A percentile compares a stretch with the other conserved stretches of the same genome.
These are phyloP conservation scores for Steinernema hermaphroditum DNA, from an alignment of 2,888 invertebrate genomes.

Conservation along the genomic window DNA sequence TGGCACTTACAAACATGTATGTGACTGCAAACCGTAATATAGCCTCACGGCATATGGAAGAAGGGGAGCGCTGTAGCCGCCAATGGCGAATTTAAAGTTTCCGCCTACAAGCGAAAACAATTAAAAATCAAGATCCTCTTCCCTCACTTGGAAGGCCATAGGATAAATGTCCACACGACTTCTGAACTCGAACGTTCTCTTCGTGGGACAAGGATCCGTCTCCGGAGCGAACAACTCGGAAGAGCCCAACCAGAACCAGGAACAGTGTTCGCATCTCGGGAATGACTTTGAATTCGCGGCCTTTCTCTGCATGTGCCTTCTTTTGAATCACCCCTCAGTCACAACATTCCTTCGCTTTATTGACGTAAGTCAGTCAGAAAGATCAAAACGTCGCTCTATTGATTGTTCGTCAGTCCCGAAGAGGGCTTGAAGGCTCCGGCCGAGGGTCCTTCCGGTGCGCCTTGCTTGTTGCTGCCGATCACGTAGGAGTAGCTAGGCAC, in stretches of 20 bases:
- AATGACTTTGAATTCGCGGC: background rate
- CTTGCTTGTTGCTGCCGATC: constrained; percentile 12
- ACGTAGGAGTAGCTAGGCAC: constrained; percentile 6
- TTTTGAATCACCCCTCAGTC: background rate
- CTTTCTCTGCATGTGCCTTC: background rate
- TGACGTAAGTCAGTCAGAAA: background rate
- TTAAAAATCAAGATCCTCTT: background rate
- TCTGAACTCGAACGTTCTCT: background rate
- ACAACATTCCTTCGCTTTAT: background rate
- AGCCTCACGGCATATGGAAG: constrained; percentile 3
- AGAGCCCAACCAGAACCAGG: background rate
- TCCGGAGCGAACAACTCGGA: background rate
- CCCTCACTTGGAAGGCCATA: background rate
- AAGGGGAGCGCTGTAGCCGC: background rate
- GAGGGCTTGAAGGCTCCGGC: background rate
- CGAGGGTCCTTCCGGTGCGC: background rate
- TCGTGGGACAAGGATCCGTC: background rate
- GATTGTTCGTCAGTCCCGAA: constrained; percentile 20
- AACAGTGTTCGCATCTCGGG: background rate
- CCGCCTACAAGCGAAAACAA: background rate
- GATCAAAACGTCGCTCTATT: background rate
- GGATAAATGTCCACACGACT: background rate
- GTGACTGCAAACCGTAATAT: background rate
- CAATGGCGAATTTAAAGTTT: background rate
- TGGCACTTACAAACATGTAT: too few relatives aligned